phyloP scores from a whole-genome alignment of 2,888 invertebrate genomes.

The Agrilus cyanescens region DNA sequence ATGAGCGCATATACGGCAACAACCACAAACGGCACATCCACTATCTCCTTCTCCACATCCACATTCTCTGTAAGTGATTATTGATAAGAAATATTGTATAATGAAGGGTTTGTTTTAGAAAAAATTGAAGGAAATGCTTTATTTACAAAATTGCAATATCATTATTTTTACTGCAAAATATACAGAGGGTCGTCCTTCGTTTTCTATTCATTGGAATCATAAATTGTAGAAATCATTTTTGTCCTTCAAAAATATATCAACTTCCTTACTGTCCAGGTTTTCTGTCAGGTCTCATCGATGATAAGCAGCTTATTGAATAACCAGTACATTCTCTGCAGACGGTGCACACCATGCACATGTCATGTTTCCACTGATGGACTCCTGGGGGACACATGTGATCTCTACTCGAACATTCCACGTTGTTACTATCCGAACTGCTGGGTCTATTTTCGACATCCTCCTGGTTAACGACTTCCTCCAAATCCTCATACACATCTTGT shows the following conservation, averaged over 20 bases:
- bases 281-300: slow-evolving; percentile 61
- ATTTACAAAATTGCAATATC: too few species aligned
- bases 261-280: slow-evolving; percentile 73
- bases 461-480: slow-evolving; percentile 36
- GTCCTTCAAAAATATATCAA: too few species aligned
- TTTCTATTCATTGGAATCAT: too few species aligned
- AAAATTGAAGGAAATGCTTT: too few species aligned
- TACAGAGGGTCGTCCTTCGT: too few species aligned
- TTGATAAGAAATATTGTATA: too few species aligned
- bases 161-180: too few species aligned
- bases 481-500: slow-evolving; percentile 42
- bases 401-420: slow-evolving; percentile 12
- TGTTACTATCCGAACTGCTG: slow-evolving; percentile 30
- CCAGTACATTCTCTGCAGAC: slow-evolving; percentile 90
- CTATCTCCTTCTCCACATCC: slow-evolving; percentile 94
- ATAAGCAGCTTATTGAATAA: slow-evolving; percentile 71
- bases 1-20: slow-evolving; percentile 78
- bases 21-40: slow-evolving; percentile 85
- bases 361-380: slow-evolving; percentile 68
- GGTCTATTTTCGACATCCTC: slow-evolving; percentile 44
- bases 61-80: slow-evolving; percentile 63
- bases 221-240: too few species aligned
- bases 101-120: too few species aligned
- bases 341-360: slow-evolving; percentile 80
- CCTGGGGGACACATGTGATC: slow-evolving; percentile 48